Evolutionary conservation across 2,888 invertebrate species (phyloP).

Genomic region (Nineta flava): DNA sequence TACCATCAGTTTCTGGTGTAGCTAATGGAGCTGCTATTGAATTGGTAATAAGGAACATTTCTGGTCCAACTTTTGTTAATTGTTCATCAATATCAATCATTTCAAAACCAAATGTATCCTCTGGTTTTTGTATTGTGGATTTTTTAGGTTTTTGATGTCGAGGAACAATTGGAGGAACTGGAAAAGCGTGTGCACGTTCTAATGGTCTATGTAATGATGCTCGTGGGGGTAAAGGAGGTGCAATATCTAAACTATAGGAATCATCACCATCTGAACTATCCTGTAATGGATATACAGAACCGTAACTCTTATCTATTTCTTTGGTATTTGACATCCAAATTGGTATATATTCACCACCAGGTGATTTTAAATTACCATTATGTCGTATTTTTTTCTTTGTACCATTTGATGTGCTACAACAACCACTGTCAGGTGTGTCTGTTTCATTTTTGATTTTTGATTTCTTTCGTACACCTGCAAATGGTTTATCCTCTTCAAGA

Average conservation of each 20-base stretch:
- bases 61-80: constrained; percentile 12
- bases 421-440: constrained; percentile 37
- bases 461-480: constrained; percentile 25
- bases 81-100: constrained; percentile 70
- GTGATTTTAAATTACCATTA: constrained; percentile 34
- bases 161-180: constrained; percentile 48
- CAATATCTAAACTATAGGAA: constrained; percentile 24
- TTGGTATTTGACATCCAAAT: constrained; percentile 50
- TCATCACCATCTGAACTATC: constrained; percentile 25
- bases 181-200: constrained; percentile 41
- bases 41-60: constrained; percentile 20
- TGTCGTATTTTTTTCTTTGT: constrained; percentile 49
- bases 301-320: constrained; percentile 19
- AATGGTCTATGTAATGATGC: constrained; percentile 52
- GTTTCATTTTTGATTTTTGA: constrained; percentile 27
- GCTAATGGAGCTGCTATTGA: constrained; percentile 33
- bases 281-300: constrained; percentile 35
- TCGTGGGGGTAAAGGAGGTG: constrained; percentile 58
- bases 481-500: constrained; percentile 8
- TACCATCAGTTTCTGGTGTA: constrained; percentile 44
- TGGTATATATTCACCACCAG: constrained; percentile 48
- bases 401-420: constrained; percentile 31
- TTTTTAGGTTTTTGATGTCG: constrained; percentile 50
- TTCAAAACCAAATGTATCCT: constrained; percentile 72
- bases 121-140: constrained; percentile 35